phyloP scores from a whole-genome alignment of 2,113 vertebrate species.

The Ptilorrhoa leucosticta region DNA sequence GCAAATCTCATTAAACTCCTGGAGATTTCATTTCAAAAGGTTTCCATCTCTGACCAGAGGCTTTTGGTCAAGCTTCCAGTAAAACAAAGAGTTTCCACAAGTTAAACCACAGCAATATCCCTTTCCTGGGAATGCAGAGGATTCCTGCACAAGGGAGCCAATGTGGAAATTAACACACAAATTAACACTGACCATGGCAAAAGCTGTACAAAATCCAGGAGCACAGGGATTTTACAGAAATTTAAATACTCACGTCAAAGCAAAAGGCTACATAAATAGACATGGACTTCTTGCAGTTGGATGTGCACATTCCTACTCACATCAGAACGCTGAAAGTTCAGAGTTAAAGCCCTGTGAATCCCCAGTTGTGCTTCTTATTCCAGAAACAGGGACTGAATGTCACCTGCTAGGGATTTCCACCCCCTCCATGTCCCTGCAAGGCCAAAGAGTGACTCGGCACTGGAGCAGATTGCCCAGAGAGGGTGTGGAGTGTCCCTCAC shows the following conservation, averaged over 20 bases:
- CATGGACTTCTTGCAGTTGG: neutral
- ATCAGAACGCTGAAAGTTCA: neutral
- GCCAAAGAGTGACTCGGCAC: neutral
- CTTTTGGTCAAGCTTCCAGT: neutral
- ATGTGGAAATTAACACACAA: rapidly evolving
- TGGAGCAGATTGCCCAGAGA: neutral
- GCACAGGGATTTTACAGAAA: neutral
- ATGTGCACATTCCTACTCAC: neutral
- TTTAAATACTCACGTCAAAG: neutral
- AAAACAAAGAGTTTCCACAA: neutral
- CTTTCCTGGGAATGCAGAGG: neutral
- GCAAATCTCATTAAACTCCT: neutral
- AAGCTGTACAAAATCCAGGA: neutral
- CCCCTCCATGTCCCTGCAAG: neutral
- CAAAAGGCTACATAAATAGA: neutral
- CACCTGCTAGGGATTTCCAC: neutral
- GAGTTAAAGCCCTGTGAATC: neutral
- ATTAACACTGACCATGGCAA: neutral
- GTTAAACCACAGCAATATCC: neutral
- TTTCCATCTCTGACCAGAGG: neutral
- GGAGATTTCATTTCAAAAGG: neutral
- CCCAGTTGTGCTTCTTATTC: neutral
- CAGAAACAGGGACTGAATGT: neutral
- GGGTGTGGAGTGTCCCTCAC: neutral
- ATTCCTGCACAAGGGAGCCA: neutral